Base-by-base conservation (phyloP, 2,888 invertebrate species). In the Xylocampa areola region DNA sequence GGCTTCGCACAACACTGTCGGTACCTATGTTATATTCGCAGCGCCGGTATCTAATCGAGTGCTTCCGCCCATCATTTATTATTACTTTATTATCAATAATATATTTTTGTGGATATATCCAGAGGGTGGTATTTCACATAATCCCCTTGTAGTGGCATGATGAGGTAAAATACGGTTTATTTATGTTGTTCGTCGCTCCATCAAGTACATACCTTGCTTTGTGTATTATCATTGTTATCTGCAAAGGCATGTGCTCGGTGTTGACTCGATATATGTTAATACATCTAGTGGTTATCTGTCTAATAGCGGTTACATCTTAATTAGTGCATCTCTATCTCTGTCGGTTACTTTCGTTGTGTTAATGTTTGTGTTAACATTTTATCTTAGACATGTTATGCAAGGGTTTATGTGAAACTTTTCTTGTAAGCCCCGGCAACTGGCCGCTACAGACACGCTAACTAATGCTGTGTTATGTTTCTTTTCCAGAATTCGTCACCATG, bases 401-500 rank as follows among this genome's bases (percentile, higher is more conserved):
- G 86, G 86, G 80, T 80, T 75, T 66, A 73, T 81, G 81, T 81
- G 76, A 70, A 63, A 68, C 43, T 52, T 64, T 76, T 73, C 65
- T 47, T 52, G 74, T 68, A 65, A 65, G 51, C 60, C 62, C 58
- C 64, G 14, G 58, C 47, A 29, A 32, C 41, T 19, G 41, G 16
- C 17, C 36, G 25, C 48, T 29, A 21, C 14, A 1, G 40, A 8
- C 21, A 16, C 45, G 21, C 36, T 4, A 16, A 63, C 77, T 88
- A 77, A 88, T 79, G 61, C 36, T 2, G 4, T 21, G 51, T 45
- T 53, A 58, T 53, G 58, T 81, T 77, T 87, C 84, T 90, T 88
- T 96, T 97, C 27, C 96, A 98, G 98, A 98, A 96, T 98, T 98
- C 96, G 98, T 98, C 96, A 98, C 98, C 96, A 98, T 98, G 98